A percentile compares a stretch with the other conserved stretches of the same genome.
Evolutionary conservation across 2,888 invertebrate genomes (phyloP).

Genomic region (Coecobrya sp.): DNA sequence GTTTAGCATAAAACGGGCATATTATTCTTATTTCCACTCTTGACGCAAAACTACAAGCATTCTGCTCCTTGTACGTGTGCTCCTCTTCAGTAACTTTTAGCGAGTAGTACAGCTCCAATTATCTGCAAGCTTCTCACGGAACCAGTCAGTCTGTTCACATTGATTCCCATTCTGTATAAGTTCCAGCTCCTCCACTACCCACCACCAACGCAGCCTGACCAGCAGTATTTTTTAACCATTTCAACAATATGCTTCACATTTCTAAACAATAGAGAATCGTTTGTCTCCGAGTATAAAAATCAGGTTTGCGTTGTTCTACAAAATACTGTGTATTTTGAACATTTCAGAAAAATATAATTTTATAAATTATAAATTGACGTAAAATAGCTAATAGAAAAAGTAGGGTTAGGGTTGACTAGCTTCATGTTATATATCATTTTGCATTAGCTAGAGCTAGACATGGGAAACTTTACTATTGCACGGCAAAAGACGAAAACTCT

Average conservation of each 20-base stretch:
- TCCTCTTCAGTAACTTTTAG: neutral
- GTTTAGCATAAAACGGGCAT: constrained; percentile 27
- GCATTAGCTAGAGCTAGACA: neutral
- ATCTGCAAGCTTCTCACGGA: constrained; percentile 79
- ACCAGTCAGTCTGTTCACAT: constrained; percentile 76
- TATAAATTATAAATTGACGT: neutral
- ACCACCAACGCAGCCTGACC: constrained; percentile 16
- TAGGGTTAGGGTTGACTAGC: neutral
- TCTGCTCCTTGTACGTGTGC: neutral
- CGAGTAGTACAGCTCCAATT: constrained; percentile 57
- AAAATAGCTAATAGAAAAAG: constrained; percentile 16
- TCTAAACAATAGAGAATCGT: constrained; percentile 4
- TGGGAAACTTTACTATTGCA: constrained; percentile 1
- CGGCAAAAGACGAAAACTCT: neutral
- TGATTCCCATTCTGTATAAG: constrained; percentile 67
- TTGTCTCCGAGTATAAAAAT: constrained; percentile 26
- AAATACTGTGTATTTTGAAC: constrained; percentile 30
- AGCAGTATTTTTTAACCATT: neutral
- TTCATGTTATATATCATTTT: neutral
- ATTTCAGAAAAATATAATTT: constrained; percentile 37
- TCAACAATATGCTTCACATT: constrained; percentile 26
- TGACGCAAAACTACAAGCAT: constrained; percentile 1
- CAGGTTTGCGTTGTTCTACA: constrained; percentile 4
- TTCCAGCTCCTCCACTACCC: constrained; percentile 60
- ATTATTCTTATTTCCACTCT: neutral